Evolutionary conservation across 2,797 vertebrate genomes (phyloP), one percentile per base, ranked within the genome.

Genomic region (Poecile montanus): DNA sequence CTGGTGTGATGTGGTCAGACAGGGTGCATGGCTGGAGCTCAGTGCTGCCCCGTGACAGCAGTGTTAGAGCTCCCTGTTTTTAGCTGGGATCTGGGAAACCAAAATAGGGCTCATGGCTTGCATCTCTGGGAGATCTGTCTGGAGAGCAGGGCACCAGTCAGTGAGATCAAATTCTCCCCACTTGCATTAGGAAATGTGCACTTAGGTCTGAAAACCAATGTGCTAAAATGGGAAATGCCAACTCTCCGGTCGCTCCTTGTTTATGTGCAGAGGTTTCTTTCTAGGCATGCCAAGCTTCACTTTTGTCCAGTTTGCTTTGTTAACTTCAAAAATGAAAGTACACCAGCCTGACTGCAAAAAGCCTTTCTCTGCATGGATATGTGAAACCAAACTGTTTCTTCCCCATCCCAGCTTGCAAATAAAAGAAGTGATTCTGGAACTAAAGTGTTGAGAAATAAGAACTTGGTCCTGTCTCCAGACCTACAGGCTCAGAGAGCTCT

Each of bases 201-300:
- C 32, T 76, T 7, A 56, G 63, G 5, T 30, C 42, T 88, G 85
- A 36, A 74, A 80, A 51, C 25, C 67, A 3, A 45, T 11, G 66
- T 19, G 8, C 57, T 65, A 10, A 67, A 71, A 57, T 23, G 29
- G 42, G 79, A 77, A 51, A 61, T 20, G 13, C 25, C 75, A 60
- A 0, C n/a, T 62, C 80, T 44, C 26, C 0, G 0, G 3, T 62
- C 10, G 11, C 54, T 75, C 58, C 47, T 91, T 57, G 13, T 62
- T 85, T 44, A 16, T n/a, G 11, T 62, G 44, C 48, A 80, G 54
- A 62, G 18, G 11, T 88, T 92, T 66, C 27, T 88, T 94, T 88
- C 44, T 17, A 42, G 63, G 15, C 34, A 8, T 44, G 45, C 50
- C 50, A 78, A 66, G 54, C 47, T 93, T 85, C 58, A 58, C 57